These are phyloP conservation scores for Oscheius myriophilus DNA, from an alignment of 2,888 invertebrate genomes.

Conservation along the genomic window DNA sequence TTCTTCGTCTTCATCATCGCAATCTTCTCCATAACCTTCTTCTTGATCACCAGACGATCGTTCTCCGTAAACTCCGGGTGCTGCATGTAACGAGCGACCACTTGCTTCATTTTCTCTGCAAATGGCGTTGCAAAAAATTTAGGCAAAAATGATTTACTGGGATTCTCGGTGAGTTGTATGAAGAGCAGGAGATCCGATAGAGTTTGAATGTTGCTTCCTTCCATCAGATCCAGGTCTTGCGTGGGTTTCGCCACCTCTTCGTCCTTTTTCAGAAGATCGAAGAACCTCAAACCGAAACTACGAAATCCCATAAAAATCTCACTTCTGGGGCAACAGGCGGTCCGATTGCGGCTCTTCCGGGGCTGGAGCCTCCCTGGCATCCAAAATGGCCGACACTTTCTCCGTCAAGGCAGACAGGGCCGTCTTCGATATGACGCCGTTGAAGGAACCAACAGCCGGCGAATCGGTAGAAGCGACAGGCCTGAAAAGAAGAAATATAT, in stretches of 20 bases:
- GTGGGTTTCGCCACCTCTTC: neutral
- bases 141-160: conserved; percentile 1
- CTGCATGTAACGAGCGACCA: conserved; percentile 4
- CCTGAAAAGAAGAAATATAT: no score
- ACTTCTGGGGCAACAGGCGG: no score
- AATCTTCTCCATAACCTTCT: conserved; percentile 7
- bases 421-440: no score
- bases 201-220: neutral
- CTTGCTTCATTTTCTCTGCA: conserved; percentile 10
- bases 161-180: conserved; percentile 17
- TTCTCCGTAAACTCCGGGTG: conserved; percentile 6
- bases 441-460: no score
- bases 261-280: neutral
- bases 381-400: no score
- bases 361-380: no score
- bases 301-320: no score
- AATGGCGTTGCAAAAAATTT: neutral
- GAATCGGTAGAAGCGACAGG: no score
- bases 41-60: conserved; percentile 5
- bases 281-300: neutral
- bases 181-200: conserved; percentile 19
- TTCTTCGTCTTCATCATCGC: conserved; percentile 7
- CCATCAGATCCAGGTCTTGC: neutral
- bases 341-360: no score
- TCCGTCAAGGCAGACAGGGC: no score